phyloP scores from a whole-genome alignment of 2,888 invertebrate species.

The Mallateleia sp. region DNA sequence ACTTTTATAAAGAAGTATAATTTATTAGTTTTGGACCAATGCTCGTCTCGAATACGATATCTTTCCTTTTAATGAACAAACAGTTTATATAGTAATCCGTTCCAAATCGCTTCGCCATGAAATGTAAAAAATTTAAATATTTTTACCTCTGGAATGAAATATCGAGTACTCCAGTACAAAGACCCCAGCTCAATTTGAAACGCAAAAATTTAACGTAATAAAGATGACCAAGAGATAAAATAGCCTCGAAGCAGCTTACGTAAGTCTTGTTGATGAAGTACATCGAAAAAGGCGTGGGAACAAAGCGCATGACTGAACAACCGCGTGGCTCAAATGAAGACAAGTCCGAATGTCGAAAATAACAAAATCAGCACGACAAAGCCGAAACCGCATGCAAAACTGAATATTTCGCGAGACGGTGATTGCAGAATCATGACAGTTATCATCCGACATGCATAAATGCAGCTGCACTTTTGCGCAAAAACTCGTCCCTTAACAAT shows the following conservation, averaged over 20 bases:
- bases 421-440: neutral
- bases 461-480: too few species aligned
- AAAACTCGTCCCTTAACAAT: too few species aligned
- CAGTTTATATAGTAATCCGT: neutral
- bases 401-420: neutral
- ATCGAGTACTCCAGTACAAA: neutral
- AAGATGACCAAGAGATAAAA: constrained; percentile 63
- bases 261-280: constrained; percentile 62
- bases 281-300: constrained; percentile 69
- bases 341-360: constrained; percentile 47
- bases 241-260: constrained; percentile 46
- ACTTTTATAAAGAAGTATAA: too few species aligned
- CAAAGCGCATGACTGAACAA: constrained; percentile 60
- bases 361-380: constrained; percentile 25
- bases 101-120: neutral
- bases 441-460: too few species aligned
- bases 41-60: neutral
- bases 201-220: constrained; percentile 53
- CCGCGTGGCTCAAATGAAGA: constrained; percentile 42
- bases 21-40: too few species aligned
- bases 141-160: neutral
- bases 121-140: neutral
- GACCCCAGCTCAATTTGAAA: constrained; percentile 30
- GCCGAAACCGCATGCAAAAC: neutral
- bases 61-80: neutral